Conservation (phyloP, 2,113 vertebrate genomes). For the Pteropus alecto region DNA sequence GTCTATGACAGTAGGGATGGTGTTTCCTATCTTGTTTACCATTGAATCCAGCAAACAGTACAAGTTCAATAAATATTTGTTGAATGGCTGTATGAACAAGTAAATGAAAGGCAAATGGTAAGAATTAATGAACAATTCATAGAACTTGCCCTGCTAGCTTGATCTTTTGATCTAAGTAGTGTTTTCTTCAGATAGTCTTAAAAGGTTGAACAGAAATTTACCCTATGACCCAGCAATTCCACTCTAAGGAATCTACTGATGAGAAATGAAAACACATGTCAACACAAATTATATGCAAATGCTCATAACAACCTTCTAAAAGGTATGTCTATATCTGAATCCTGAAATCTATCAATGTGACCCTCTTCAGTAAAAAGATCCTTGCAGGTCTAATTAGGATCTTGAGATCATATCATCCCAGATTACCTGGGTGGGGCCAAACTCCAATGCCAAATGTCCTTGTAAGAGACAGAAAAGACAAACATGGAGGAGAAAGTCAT, state of each 20-base stretch:
- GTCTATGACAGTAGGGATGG: neutral
- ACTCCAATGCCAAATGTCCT: neutral
- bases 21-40: neutral
- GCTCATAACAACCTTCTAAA: neutral
- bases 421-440: neutral
- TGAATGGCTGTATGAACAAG: neutral
- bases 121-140: neutral
- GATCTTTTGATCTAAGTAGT: neutral
- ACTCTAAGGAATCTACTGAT: neutral
- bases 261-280: neutral
- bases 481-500: neutral
- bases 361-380: neutral
- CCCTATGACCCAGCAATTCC: neutral
- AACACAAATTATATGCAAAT: neutral
- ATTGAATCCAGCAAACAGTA: neutral
- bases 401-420: neutral
- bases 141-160: neutral
- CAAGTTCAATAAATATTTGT: neutral
- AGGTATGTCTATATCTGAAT: neutral
- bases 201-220: neutral
- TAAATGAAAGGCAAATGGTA: neutral
- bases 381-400: neutral
- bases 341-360: neutral
- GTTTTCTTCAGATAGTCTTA: neutral
- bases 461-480: neutral